phyloP scores from a whole-genome alignment of 2,888 invertebrate genomes.

The Hylaea fasciaria region DNA sequence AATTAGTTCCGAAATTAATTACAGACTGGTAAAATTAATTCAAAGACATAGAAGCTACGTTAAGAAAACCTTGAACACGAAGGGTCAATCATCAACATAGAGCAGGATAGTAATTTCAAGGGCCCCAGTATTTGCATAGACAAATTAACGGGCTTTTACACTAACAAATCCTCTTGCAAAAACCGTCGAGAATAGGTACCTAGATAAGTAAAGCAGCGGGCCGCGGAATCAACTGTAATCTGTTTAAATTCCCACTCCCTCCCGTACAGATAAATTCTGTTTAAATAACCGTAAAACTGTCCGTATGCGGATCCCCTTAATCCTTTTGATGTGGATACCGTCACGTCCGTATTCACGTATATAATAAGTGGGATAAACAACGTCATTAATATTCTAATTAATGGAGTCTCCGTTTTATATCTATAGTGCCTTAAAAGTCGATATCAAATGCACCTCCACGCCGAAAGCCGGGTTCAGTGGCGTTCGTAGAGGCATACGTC shows the following conservation, averaged over 20 bases:
- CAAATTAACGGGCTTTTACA: constrained; percentile 39
- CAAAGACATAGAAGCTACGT: neutral
- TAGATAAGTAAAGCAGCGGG: constrained; percentile 55
- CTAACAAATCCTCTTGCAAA: constrained; percentile 40
- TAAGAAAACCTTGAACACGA: neutral
- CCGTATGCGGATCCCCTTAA: constrained; percentile 64
- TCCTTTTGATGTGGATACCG: constrained; percentile 64
- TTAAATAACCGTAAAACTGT: constrained; percentile 73
- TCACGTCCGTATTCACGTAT: constrained; percentile 53
- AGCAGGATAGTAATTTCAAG: constrained; percentile 2
- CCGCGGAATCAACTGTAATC: constrained; percentile 61
- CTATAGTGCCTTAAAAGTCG: too few species aligned
- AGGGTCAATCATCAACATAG: neutral
- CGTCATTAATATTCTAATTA: constrained; percentile 22
- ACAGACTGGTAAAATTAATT: too few species aligned
- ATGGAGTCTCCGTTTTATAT: neutral
- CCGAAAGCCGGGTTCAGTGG: too few species aligned
- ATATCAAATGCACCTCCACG: too few species aligned
- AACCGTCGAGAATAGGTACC: constrained; percentile 50
- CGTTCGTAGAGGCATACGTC: too few species aligned
- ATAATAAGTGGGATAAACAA: constrained; percentile 23
- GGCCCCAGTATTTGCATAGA: constrained; percentile 25
- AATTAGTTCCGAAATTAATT: too few species aligned
- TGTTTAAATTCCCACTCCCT: constrained; percentile 64
- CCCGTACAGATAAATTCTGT: constrained; percentile 71